Evolutionary conservation across 2,888 invertebrate species (phyloP), one percentile per base, ranked within the genome.

Genomic region (Cosmia trapezina): DNA sequence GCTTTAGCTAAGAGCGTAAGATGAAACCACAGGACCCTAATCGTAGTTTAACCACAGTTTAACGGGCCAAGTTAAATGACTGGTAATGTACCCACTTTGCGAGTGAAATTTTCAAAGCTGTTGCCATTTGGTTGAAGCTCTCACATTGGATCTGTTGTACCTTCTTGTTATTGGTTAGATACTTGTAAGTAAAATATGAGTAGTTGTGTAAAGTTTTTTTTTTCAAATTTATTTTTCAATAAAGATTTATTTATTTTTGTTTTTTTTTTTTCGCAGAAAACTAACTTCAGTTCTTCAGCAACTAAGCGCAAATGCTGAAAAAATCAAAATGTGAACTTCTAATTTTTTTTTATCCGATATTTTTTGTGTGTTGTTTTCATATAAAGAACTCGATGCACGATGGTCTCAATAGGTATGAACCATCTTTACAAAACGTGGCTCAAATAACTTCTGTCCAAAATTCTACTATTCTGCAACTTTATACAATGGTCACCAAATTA

Each of bases 71-170:
- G 92, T 94, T 94, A 90, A 93, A 93, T 90, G 88, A 89, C 90
- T 89, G 89, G 88, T 92, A 93, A 94, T 93, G 93, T 91, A 90
- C 88, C 91, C 89, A 91, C 92, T 92, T 93, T 89, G 90, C 82
- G 88, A 92, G 91, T 92, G 85, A 92, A 91, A 92, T 53, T 64
- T 82, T 67, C 63, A 45, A 76, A 81, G 37, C 53, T 59, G 37
- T 11, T 56, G 12, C 37, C 45, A 8, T 60, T 68, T 60, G 22
- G 37, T 28, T 63, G 17, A 17, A 33, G 49, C 33, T 76, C 43
- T 76, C 37, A 37, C 17, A 14, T 73, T 22, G 8, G 51, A 17
- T 41, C 12, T 28, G 22, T 45, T 59, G 17, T 64, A 53, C 28
- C 53, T 61, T 51, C 17, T n/a, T 57, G 11, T 61, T 37, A 67